Evolutionary conservation across 2,113 vertebrate species (phyloP).

Genomic region (Phasianus colchicus): DNA sequence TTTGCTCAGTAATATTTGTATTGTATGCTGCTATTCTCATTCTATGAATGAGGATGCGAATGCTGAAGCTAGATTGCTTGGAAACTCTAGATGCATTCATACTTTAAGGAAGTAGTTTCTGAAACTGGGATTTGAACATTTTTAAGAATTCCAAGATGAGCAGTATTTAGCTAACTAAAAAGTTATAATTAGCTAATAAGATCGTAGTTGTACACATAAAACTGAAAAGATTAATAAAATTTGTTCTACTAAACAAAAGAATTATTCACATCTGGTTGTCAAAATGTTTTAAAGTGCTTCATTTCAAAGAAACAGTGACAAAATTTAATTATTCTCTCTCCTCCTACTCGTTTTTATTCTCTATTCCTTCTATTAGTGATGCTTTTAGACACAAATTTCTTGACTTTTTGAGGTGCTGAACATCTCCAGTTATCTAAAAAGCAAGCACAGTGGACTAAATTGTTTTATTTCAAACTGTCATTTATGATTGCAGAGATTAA

Average conservation of each 20-base stretch:
- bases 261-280: background rate
- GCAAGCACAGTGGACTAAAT: background rate
- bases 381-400: background rate
- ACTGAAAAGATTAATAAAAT: background rate
- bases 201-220: background rate
- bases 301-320: background rate
- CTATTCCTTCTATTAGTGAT: background rate
- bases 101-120: background rate
- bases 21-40: accelerated
- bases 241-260: background rate
- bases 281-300: constrained; percentile 34
- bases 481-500: background rate
- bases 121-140: background rate
- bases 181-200: background rate
- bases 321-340: background rate
- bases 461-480: background rate
- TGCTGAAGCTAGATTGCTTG: background rate
- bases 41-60: background rate
- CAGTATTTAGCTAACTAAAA: background rate
- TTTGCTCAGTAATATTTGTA: background rate
- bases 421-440: background rate
- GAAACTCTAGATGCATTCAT: background rate
- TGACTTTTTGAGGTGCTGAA: background rate
- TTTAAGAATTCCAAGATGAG: background rate
- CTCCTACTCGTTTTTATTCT: constrained; percentile 28